Base-by-base conservation (phyloP, 1,140 invertebrate species). In the Heterodera carotae region DNA sequence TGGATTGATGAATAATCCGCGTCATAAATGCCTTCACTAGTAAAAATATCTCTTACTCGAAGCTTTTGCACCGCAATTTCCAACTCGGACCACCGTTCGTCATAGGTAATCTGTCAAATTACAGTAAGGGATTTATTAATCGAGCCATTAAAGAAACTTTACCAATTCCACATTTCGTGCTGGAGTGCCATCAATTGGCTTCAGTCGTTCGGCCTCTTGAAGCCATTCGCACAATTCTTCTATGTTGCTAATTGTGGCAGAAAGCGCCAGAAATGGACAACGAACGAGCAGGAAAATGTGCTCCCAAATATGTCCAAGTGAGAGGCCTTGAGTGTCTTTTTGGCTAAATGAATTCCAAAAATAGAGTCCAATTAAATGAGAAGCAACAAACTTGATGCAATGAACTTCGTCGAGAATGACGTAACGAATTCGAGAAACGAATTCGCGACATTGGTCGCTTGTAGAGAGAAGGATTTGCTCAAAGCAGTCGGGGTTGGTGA, bases 401-500 rank as follows among this genome's bases (percentile, higher is more conserved):
- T 87, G 85, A 68, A 87, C 86, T 81, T 87, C 85, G 70, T 87
- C 85, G 33, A 87, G 84, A 70, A 87, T 84, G 15, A 87, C 85
- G 68, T 87, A 87, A 75, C 84, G 84, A 59, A 87, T 85, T 7
- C 84, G 83, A 1, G 81, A 79, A 29, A 86, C 79, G 72, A 87
- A 84, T 31, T 81, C 68, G 64, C 87, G 85, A 36, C 84, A 75
- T 8, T 73, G 70, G 12, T 78, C 81, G 75, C 84, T 82, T 29
- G 86, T 78, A 3, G 85, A 87, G 2, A 87, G 68, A 6, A 87
- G 69, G 70, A 87, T 67, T 33, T 76, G 69, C 59, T 87, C 86
- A 25, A 87, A 74, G 62, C 83, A 86, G 62, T 87, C 84, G 25
- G 85, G 85, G 70, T 87, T 81, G 12, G 85, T 87, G 64, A 88